phyloP scores from a whole-genome alignment of 2,888 invertebrate species.

The Diarsia rubi region DNA sequence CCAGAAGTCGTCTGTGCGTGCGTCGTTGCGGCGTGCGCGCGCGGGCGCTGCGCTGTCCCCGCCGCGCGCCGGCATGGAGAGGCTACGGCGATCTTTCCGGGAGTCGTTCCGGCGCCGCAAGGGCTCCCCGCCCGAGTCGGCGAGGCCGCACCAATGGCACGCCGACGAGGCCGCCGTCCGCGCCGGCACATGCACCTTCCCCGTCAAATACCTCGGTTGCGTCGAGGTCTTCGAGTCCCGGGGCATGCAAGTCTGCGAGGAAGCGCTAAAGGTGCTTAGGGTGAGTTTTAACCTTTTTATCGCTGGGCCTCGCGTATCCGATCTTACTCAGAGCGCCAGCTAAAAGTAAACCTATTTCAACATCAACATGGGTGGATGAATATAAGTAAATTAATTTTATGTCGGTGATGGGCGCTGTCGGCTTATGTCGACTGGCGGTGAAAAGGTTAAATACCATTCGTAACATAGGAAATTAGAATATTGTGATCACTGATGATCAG shows the following conservation, averaged over 20 bases:
- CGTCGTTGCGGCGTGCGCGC: constrained; percentile 87
- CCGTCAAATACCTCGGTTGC: constrained; percentile 99
- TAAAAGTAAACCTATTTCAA: constrained; percentile 30
- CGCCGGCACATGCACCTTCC: constrained; percentile 98
- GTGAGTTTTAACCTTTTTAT: constrained; percentile 90
- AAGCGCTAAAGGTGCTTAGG: constrained; percentile 98
- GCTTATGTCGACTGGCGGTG: constrained; percentile 63
- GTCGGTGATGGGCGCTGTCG: constrained; percentile 60
- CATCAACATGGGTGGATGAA: constrained; percentile 41
- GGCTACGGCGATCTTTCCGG: constrained; percentile 96
- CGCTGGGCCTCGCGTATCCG: constrained; percentile 54
- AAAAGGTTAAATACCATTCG: constrained; percentile 59
- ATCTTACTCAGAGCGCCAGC: constrained; percentile 54
- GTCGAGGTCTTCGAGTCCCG: constrained; percentile 99
- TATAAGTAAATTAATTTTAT: constrained; percentile 42
- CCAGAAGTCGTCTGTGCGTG: constrained; percentile 89
- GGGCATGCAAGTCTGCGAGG: constrained; percentile 99
- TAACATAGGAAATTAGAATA: constrained; percentile 40
- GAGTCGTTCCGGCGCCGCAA: constrained; percentile 98
- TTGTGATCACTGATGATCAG: constrained; percentile 50
- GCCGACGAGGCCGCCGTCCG: constrained; percentile 99
- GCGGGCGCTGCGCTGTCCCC: constrained; percentile 88
- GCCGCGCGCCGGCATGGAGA: constrained; percentile 94
- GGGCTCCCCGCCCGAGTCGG: constrained; percentile 96
- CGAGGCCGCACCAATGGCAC: constrained; percentile 99